A percentile compares a stretch with the other conserved stretches of the same genome.
Conservation (phyloP, 2,113 vertebrate genomes). For the Saccopteryx bilineata region DNA sequence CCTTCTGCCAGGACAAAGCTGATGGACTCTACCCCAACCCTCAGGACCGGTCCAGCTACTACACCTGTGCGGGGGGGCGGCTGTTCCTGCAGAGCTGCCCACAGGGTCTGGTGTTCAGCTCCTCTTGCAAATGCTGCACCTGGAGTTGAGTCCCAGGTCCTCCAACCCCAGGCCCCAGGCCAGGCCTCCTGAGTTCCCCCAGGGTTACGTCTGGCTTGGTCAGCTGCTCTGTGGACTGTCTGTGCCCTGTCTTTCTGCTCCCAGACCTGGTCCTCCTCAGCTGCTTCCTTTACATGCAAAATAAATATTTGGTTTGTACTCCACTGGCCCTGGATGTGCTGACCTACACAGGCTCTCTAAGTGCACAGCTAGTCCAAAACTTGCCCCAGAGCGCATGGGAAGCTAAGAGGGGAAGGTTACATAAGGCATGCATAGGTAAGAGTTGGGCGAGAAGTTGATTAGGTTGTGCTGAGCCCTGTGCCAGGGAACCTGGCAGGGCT, state of each 20-base stretch:
- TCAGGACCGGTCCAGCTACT: not conserved
- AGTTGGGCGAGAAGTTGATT: not conserved
- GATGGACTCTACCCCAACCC: not conserved
- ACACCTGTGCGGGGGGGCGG: not conserved
- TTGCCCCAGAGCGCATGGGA: not conserved
- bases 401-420: not conserved
- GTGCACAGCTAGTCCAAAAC: not conserved
- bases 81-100: not conserved
- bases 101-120: not conserved
- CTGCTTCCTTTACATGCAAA: not conserved
- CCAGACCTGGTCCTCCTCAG: not conserved
- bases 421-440: not conserved
- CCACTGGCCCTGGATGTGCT: not conserved
- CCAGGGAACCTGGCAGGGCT: not conserved
- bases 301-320: not conserved
- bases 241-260: not conserved
- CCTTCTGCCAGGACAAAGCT: not conserved
- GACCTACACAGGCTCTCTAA: not conserved
- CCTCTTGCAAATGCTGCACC: not conserved
- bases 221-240: not conserved
- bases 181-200: not conserved
- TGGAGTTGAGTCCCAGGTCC: not conserved
- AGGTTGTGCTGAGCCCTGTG: not conserved
- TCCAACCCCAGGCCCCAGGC: not conserved
- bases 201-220: not conserved